Percentiles rank a stretch among this genome's conserved stretches.
These are phyloP conservation scores for Trichopria drosophilae DNA, from an alignment of 2,888 invertebrate genomes.

Conservation along the genomic window DNA sequence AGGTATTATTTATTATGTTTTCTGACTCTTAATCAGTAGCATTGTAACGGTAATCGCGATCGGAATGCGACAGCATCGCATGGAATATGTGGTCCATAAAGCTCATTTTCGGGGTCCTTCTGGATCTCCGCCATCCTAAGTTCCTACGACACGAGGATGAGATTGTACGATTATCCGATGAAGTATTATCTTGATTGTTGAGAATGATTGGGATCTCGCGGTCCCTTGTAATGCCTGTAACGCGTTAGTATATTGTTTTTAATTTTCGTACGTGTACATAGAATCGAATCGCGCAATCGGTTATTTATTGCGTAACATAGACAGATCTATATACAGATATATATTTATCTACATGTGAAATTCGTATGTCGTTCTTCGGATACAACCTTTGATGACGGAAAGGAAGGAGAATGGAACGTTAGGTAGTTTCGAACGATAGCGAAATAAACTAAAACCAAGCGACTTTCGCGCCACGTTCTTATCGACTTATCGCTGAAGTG, in stretches of 20 bases:
- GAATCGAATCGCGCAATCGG: slow-evolving; percentile 48
- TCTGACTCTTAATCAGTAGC: slow-evolving; percentile 1
- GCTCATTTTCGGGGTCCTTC: slow-evolving; percentile 46
- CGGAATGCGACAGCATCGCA: too few relatives aligned
- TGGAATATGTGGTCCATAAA: too few relatives aligned
- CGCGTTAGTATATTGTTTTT: slow-evolving; percentile 43
- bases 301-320: slow-evolving; percentile 52
- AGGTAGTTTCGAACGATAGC: not conserved
- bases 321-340: slow-evolving; percentile 41
- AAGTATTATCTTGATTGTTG: slow-evolving; percentile 44
- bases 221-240: slow-evolving; percentile 42
- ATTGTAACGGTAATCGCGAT: slow-evolving; percentile 15
- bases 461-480: slow-evolving; percentile 17
- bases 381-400: slow-evolving; percentile 47
- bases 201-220: too few relatives aligned
- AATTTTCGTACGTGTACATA: slow-evolving; percentile 50
- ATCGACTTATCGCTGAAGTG: not conserved
- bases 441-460: slow-evolving; percentile 11
- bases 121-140: slow-evolving; percentile 52
- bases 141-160: slow-evolving; percentile 52
- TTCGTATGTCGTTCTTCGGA: slow-evolving; percentile 49
- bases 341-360: slow-evolving; percentile 52
- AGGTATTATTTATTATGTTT: slow-evolving; percentile 1
- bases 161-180: slow-evolving; percentile 42
- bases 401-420: slow-evolving; percentile 10